phyloP scores from a whole-genome alignment of 2,888 invertebrate species.

The Liodrosophila aerea region DNA sequence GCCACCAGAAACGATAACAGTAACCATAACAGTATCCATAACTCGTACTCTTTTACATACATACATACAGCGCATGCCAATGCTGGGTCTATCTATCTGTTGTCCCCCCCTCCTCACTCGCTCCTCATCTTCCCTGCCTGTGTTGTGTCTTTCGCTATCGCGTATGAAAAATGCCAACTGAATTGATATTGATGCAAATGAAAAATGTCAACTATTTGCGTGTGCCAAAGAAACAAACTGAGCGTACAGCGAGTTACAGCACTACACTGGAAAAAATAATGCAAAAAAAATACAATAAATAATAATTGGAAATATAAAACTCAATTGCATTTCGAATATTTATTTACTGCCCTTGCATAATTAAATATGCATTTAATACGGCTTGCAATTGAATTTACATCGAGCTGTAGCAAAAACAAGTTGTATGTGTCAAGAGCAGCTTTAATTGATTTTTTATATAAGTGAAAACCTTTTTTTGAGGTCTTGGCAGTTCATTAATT shows the following conservation, averaged over 20 bases:
- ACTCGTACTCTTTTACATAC: conserved; percentile 5
- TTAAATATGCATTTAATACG: too few relatives aligned
- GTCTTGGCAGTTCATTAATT: too few relatives aligned
- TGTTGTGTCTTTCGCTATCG: conserved; percentile 3
- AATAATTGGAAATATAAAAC: too few relatives aligned
- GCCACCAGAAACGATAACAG: conserved; percentile 54
- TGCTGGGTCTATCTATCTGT: background rate
- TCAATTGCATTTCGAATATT: conserved; percentile 3
- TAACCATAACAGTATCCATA: conserved; percentile 51
- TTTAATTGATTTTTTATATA: too few relatives aligned
- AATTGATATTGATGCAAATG: conserved; percentile 73
- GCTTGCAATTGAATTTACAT: too few relatives aligned
- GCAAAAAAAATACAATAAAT: background rate
- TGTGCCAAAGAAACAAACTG: conserved; percentile 21
- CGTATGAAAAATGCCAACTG: conserved; percentile 55
- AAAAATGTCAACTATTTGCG: conserved; percentile 74
- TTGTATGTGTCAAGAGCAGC: too few relatives aligned
- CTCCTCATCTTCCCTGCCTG: too few relatives aligned
- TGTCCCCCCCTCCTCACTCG: background rate
- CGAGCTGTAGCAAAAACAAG: too few relatives aligned
- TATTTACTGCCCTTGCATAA: too few relatives aligned
- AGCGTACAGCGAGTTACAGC: conserved; percentile 2
- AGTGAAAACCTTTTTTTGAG: too few relatives aligned
- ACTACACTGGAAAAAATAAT: background rate
- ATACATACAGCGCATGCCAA: background rate